Evolutionary conservation across 2,888 invertebrate genomes (phyloP), one percentile per base, ranked within the genome.

Genomic region (Pyrrhosoma nymphula): DNA sequence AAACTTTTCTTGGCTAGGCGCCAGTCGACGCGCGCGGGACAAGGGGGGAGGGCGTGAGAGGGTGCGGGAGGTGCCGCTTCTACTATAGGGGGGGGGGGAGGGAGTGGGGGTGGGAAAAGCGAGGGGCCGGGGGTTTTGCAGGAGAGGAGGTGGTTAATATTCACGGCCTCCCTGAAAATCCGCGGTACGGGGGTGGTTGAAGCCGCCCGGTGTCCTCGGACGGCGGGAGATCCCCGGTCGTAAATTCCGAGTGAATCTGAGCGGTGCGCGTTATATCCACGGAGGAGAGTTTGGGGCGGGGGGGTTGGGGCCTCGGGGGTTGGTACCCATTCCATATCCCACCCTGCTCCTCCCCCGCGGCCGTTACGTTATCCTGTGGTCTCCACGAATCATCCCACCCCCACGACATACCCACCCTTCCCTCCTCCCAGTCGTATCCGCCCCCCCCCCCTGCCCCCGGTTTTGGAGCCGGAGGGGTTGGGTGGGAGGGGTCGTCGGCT

Each of bases 211-310:
- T 47, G 47, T 47, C 8, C 47, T 47, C 26, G 69, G 69, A n/a
- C 69, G 69, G 69, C 69, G 4, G 60, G 16, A 14, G 60, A 20
- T 8, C 63, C 18, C 23, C 23, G 69, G n/a, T 69, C 69, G 69
- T 69, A 69, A 69, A 69, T 69, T 26, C n/a, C n/a, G 69, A 69
- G 69, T 69, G 69, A 69, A 69, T 69, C 26, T 69, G 69, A n/a
- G 69, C 69, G 69, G 69, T n/a, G 26, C 69, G 47, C 47, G 47
- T 47, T 47, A 47, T 47, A 47, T 47, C 47, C 47, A 47, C 47
- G 47, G 47, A 47, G 47, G 47, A 47, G 47, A 47, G 47, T 4
- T 4, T 47, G 47, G 2, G 47, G 47, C n/a, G 47, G 4, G 47
- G 47, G 8, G 47, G 47, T 47, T 47, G 47, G 47, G 47, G 47